These are phyloP conservation scores for Thelaira solivaga DNA, from an alignment of 2,888 invertebrate genomes.

Conservation along the genomic window DNA sequence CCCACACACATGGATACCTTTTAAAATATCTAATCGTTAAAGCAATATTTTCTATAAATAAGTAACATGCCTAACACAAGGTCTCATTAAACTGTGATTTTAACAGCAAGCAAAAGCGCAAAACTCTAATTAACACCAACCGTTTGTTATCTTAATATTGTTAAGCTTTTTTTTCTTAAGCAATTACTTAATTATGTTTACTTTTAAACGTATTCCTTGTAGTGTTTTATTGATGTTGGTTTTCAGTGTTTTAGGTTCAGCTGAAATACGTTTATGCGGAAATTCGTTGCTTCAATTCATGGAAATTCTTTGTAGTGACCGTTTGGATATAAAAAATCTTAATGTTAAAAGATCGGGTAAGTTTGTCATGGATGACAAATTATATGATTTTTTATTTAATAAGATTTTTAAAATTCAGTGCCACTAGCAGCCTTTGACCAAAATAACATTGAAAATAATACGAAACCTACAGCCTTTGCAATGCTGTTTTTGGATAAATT, in stretches of 20 bases:
- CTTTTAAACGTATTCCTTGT: not conserved
- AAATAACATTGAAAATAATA: not conserved
- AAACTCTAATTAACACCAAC: too few species aligned
- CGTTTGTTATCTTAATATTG: too few species aligned
- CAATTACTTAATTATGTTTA: constrained; percentile 1
- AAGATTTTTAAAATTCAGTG: not conserved
- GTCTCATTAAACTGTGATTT: not conserved
- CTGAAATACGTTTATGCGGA: constrained; percentile 26
- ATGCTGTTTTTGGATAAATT: constrained; percentile 12
- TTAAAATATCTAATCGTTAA: too few species aligned
- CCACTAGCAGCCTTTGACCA: not conserved
- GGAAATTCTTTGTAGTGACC: constrained; percentile 16
- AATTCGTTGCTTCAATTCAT: constrained; percentile 2
- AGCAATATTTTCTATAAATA: constrained; percentile 38
- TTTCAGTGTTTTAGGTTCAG: not conserved
- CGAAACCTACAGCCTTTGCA: not conserved
- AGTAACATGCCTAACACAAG: not conserved
- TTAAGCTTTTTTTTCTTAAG: too few species aligned
- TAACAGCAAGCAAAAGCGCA: not conserved
- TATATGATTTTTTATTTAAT: too few species aligned
- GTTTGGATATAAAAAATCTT: constrained; percentile 33
- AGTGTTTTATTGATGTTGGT: not conserved
- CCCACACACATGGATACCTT: too few species aligned
- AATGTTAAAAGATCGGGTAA: constrained; percentile 22
- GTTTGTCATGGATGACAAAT: too few species aligned